A percentile compares a stretch with the other conserved stretches of the same genome.
These are phyloP conservation scores for Bufo gargarizans DNA, from an alignment of 2,113 vertebrate genomes.

Conservation along the genomic window DNA sequence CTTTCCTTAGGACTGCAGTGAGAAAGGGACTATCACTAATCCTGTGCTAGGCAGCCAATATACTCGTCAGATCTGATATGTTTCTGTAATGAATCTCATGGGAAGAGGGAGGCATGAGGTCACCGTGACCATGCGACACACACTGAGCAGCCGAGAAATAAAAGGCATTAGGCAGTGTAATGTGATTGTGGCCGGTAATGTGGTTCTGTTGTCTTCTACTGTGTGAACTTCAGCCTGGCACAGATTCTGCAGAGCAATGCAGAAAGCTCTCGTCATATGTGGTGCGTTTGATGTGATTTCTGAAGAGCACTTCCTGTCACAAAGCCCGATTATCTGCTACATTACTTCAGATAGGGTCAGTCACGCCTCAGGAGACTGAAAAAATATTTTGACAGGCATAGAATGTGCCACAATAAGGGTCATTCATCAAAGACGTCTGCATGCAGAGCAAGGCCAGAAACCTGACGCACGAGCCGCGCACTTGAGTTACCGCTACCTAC, in stretches of 20 bases:
- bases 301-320: slow-evolving; percentile 55
- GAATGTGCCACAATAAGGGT: slow-evolving; percentile 51
- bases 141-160: background rate
- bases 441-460: slow-evolving; percentile 21
- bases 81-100: slow-evolving; percentile 14
- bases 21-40: no score
- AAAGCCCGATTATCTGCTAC: slow-evolving; percentile 54
- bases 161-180: background rate
- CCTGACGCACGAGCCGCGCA: background rate
- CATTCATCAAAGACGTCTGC: slow-evolving; percentile 39
- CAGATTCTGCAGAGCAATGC: slow-evolving; percentile 44
- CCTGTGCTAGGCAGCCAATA: background rate
- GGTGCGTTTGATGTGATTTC: slow-evolving; percentile 50
- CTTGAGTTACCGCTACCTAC: background rate
- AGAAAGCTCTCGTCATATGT: slow-evolving; percentile 45
- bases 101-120: slow-evolving; percentile 23
- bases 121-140: background rate
- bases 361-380: slow-evolving; percentile 53
- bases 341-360: slow-evolving; percentile 54
- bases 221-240: slow-evolving; percentile 34
- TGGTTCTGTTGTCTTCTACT: slow-evolving; percentile 27
- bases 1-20: background rate
- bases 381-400: slow-evolving; percentile 55
- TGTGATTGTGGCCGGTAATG: slow-evolving; percentile 35
- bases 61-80: background rate